Conservation (phyloP, 2,888 invertebrate species). For the Ceriagrion tenellum region DNA sequence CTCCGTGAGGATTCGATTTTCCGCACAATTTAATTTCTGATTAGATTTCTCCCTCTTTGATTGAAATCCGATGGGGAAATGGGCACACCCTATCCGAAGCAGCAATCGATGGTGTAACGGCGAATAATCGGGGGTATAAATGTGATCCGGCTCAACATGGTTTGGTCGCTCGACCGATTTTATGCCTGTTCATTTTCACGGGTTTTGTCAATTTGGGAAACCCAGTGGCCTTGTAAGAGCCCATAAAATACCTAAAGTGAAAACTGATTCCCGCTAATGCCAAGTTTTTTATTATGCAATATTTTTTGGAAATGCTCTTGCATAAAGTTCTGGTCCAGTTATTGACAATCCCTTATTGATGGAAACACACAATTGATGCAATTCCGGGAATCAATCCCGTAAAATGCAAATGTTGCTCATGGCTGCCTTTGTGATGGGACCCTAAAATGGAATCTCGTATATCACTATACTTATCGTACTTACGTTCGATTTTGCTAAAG, state of each 20-base stretch:
- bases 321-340: no score
- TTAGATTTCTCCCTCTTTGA: background rate
- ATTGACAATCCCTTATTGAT: no score
- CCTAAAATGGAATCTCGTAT: no score
- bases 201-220: background rate
- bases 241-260: background rate
- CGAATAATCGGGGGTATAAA: background rate
- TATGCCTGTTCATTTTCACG: background rate
- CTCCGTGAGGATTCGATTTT: slow-evolving; percentile 14
- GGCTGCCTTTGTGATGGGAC: no score
- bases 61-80: background rate
- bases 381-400: no score
- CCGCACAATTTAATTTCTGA: slow-evolving; percentile 3
- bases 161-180: background rate
- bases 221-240: background rate
- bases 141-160: background rate
- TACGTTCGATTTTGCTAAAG: no score
- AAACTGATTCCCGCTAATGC: background rate
- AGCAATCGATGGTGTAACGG: background rate
- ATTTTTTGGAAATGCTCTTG: no score
- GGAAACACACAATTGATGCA: no score
- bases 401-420: no score
- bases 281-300: no score
- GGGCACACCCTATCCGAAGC: background rate
- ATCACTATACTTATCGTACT: no score